Conservation (phyloP, 2,797 vertebrate species). For the Syndactyla subalaris region DNA sequence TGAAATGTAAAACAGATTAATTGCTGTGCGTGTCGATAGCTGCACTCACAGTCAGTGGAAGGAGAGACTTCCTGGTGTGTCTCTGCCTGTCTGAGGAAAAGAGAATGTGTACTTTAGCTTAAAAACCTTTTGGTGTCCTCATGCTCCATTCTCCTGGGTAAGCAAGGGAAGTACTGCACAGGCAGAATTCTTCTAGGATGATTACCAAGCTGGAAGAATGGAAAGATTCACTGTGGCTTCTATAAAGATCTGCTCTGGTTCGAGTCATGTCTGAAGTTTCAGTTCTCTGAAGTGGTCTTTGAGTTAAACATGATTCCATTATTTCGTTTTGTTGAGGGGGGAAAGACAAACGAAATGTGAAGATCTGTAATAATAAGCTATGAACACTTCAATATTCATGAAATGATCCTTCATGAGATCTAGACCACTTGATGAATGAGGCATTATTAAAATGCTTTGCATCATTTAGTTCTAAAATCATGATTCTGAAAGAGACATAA, state of each 20-base stretch:
- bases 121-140: background rate
- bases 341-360: background rate
- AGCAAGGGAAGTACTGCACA: background rate
- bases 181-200: background rate
- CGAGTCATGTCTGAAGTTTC: background rate
- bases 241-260: background rate
- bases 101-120: background rate
- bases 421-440: conserved; percentile 45
- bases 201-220: background rate
- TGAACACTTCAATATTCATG: conserved; percentile 12
- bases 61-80: background rate
- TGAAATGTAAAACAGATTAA: background rate
- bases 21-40: background rate
- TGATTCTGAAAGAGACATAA: conserved; percentile 11
- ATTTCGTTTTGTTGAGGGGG: background rate
- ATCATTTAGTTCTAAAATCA: conserved; percentile 58
- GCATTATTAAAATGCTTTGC: conserved; percentile 54
- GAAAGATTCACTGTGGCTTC: background rate
- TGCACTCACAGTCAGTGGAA: background rate
- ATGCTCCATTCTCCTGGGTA: background rate
- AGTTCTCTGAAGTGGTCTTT: background rate
- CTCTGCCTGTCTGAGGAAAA: background rate
- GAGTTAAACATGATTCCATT: background rate
- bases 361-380: background rate
- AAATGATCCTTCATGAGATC: background rate